Base-by-base conservation (phyloP, 2,113 vertebrate species). In the Cacatua alba region DNA sequence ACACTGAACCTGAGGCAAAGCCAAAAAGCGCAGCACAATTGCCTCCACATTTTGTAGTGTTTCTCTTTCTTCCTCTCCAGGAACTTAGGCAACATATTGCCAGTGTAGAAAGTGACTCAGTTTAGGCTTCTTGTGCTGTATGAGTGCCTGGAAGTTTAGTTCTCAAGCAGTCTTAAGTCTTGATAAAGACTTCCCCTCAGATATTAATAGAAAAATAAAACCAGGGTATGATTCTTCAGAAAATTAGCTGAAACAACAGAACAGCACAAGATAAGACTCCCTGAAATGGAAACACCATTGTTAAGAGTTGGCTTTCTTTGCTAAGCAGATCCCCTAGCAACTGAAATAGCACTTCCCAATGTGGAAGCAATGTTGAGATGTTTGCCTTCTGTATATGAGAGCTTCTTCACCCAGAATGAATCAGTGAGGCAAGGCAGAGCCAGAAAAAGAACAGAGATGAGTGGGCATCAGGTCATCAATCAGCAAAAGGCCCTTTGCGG, bases 281-380 rank as follows among this genome's bases (percentile, higher is more conserved):
- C 51, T 77, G 64, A 79, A 92, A 82, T 43, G 14, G 85, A 92
- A 95, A 60, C 84, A 48, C 17, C 41, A 9, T 6, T 74, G 82
- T 88, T 33, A 71, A 76, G 84, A 75, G 26, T 24, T 90, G 52
- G 29, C 33, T 85, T 71, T 79, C 35, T 79, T 93, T 85, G 63
- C 62, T 86, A 82, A 53, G 82, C 82, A 86, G 71, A 86, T 94
- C 7, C 78, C 49, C 70, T 91, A 79, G 90, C 70, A 93, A 94
- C 71, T 86, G 59, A 95, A 94, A 82, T 80, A 92, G 49, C 71
- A 69, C 33, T 88, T 86, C 49, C 41, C 37, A 70, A 35, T 39
- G 46, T 51, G 60, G 67, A 93, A 96, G 71, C 51, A 44, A 48
- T 77, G 46, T n/a, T 70, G 71, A 82, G 17, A 69, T 52, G 7